Conservation (phyloP, 2,113 vertebrate species). For the Aptenodytes forsteri region DNA sequence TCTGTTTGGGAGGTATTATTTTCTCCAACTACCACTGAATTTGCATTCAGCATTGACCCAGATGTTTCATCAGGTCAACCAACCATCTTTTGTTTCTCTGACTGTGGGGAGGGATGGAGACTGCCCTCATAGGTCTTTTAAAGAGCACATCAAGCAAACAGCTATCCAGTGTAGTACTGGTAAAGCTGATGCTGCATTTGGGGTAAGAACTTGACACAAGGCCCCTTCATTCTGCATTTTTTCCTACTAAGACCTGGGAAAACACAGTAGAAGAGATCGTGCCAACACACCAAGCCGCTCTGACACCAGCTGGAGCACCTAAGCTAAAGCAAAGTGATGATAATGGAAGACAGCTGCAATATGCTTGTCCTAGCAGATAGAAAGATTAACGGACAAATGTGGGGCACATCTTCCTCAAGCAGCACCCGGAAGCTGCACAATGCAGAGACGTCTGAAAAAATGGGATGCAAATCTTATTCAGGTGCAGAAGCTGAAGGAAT, state of each 20-base stretch:
- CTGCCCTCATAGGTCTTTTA: not conserved
- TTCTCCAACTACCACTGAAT: not conserved
- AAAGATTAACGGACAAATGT: not conserved
- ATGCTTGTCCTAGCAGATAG: not conserved
- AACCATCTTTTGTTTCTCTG: not conserved
- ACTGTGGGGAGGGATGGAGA: not conserved
- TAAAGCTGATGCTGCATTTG: not conserved
- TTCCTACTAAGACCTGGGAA: not conserved
- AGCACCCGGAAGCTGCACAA: not conserved
- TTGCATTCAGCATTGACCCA: not conserved
- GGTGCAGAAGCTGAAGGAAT: not conserved
- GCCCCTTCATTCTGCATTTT: not conserved
- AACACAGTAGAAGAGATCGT: not conserved
- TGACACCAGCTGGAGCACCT: not conserved
- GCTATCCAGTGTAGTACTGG: not conserved
- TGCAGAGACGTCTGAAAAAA: not conserved
- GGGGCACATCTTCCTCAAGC: not conserved
- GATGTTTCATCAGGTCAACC: not conserved
- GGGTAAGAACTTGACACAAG: not conserved
- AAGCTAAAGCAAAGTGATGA: not conserved
- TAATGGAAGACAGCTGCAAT: not conserved
- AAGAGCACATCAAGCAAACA: not conserved
- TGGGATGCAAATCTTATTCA: not conserved
- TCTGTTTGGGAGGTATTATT: not conserved
- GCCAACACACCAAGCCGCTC: not conserved